A percentile compares a stretch with the other conserved stretches of the same genome.
phyloP scores from a whole-genome alignment of 1,140 invertebrate genomes.

The Aradophagus sp. region DNA sequence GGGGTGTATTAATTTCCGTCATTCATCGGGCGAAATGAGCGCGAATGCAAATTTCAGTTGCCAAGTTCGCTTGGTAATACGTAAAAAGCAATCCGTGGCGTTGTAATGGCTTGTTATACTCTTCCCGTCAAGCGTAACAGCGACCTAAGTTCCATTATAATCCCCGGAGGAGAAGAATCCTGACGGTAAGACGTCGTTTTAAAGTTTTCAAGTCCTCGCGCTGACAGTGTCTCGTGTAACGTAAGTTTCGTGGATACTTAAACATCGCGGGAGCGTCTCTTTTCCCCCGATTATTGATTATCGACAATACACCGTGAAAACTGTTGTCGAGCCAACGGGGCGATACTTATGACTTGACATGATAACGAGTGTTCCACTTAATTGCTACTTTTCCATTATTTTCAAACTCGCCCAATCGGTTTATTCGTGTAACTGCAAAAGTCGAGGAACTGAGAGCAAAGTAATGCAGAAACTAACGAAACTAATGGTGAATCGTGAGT shows the following conservation, averaged over 20 bases:
- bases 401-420: too few relatives aligned
- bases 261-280: constrained; percentile 26
- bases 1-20: too few relatives aligned
- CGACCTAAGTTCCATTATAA: constrained; percentile 49
- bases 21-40: not conserved
- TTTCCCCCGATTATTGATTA: constrained; percentile 28
- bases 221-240: constrained; percentile 58
- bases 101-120: constrained; percentile 51
- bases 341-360: too few relatives aligned
- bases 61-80: not conserved
- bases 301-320: too few relatives aligned
- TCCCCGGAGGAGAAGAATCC: constrained; percentile 38
- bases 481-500: not conserved
- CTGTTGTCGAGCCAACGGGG: too few relatives aligned
- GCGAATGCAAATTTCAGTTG: too few relatives aligned
- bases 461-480: not conserved
- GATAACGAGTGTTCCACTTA: too few relatives aligned
- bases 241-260: constrained; percentile 57
- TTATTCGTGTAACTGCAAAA: too few relatives aligned
- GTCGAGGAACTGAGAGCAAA: not conserved
- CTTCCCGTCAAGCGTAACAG: constrained; percentile 42
- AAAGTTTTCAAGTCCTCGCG: constrained; percentile 66
- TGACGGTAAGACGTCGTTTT: constrained; percentile 57
- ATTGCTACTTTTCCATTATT: too few relatives aligned
- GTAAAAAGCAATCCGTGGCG: constrained; percentile 43